Evolutionary conservation across 2,113 vertebrate species (phyloP).

Genomic region (Takifugu flavidus): DNA sequence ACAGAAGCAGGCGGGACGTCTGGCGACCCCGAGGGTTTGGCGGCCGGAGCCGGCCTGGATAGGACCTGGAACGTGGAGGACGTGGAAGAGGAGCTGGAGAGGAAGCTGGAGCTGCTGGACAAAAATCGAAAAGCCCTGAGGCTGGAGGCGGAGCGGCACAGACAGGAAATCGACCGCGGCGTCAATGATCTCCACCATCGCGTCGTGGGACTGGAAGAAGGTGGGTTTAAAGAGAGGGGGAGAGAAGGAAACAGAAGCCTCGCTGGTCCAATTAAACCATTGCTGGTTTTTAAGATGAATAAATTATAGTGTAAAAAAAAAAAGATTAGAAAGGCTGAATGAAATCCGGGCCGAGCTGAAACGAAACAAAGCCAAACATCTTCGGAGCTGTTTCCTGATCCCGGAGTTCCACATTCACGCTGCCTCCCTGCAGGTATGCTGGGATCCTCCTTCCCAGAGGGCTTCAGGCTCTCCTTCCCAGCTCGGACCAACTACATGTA

Average conservation of each 20-base stretch:
- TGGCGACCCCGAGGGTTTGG: constrained; percentile 25
- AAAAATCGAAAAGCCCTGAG: constrained; percentile 82
- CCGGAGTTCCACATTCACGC: neutral
- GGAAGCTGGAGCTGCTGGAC: constrained; percentile 87
- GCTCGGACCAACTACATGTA: constrained; percentile 94
- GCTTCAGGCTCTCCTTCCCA: constrained; percentile 88
- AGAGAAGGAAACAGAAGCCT: neutral
- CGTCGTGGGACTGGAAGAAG: constrained; percentile 83
- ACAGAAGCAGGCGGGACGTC: constrained; percentile 39
- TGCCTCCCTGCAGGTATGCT: constrained; percentile 30
- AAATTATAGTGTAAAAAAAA: constrained; percentile 38
- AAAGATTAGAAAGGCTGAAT: constrained; percentile 33
- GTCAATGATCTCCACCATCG: constrained; percentile 84
- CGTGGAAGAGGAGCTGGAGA: constrained; percentile 88
- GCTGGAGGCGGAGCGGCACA: constrained; percentile 78
- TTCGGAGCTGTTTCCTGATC: constrained; percentile 13
- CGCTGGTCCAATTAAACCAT: constrained; percentile 19
- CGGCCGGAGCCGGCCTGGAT: constrained; percentile 44
- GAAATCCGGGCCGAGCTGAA: constrained; percentile 8
- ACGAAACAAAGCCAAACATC: constrained; percentile 1
- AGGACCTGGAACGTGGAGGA: constrained; percentile 82
- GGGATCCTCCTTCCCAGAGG: constrained; percentile 78
- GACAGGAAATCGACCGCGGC: constrained; percentile 82
- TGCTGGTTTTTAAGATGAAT: constrained; percentile 30
- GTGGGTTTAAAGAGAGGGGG: constrained; percentile 60